Conservation (phyloP, 2,888 invertebrate genomes). For the Eulithis testata region DNA sequence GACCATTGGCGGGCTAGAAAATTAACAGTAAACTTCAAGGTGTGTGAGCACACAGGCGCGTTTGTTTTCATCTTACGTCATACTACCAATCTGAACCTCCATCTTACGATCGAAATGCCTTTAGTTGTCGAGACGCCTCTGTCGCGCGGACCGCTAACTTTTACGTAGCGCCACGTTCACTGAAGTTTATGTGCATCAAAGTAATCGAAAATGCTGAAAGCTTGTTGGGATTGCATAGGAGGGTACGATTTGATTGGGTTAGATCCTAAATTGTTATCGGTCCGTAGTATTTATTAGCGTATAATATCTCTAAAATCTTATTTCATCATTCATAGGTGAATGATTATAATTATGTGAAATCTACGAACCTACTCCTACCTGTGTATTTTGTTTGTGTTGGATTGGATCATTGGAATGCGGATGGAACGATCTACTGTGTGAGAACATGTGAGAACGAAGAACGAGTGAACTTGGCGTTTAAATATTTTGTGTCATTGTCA, state of each 20-base stretch:
- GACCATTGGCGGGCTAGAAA: neutral
- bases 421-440: neutral
- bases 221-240: conserved; percentile 75
- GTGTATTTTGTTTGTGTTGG: neutral
- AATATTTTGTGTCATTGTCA: conserved; percentile 19
- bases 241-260: conserved; percentile 66
- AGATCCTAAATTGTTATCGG: conserved; percentile 17
- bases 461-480: conserved; percentile 1
- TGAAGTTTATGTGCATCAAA: conserved; percentile 47
- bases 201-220: conserved; percentile 68
- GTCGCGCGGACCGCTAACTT: conserved; percentile 47
- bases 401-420: neutral
- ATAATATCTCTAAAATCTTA: neutral
- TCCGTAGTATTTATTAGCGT: neutral
- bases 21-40: conserved; percentile 57
- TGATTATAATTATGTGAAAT: conserved; percentile 5
- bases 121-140: conserved; percentile 52
- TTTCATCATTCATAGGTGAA: conserved; percentile 12
- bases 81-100: conserved; percentile 50
- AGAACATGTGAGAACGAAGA: conserved; percentile 1
- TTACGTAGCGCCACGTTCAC: conserved; percentile 44
- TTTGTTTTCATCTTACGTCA: conserved; percentile 81
- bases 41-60: conserved; percentile 57
- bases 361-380: neutral
- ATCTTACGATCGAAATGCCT: conserved; percentile 50